A percentile compares a stretch with the other conserved stretches of the same genome.
Conservation (phyloP, 2,888 invertebrate genomes). For the Pristionchus maxplancki region DNA sequence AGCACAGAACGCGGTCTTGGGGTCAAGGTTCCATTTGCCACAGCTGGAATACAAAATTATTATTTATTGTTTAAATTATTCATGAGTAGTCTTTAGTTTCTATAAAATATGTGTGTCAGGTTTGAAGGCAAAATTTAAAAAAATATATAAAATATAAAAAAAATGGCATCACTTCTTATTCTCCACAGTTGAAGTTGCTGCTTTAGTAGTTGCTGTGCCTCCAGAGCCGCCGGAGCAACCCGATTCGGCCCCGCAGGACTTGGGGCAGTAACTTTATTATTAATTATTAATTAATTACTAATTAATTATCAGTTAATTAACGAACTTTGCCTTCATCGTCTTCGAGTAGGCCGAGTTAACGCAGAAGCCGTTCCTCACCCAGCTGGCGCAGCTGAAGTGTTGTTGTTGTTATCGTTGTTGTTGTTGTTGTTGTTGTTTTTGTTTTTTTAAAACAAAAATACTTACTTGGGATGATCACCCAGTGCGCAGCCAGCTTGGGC, state of each 20-base stretch:
- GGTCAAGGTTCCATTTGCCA: not conserved
- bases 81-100: too few relatives aligned
- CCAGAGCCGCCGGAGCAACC: not conserved
- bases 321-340: not conserved
- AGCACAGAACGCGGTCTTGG: not conserved
- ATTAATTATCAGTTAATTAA: not conserved
- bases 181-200: not conserved
- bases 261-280: not conserved
- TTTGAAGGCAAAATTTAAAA: too few relatives aligned
- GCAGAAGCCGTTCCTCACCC: slow-evolving; percentile 28
- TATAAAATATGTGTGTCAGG: too few relatives aligned
- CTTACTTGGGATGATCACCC: not conserved
- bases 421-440: too few relatives aligned
- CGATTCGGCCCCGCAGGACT: not conserved
- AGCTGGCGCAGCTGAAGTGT: not conserved
- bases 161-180: not conserved
- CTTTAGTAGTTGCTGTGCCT: not conserved
- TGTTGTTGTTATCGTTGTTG: too few relatives aligned
- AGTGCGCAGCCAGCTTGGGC: not conserved
- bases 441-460: not conserved
- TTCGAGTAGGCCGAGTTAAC: not conserved
- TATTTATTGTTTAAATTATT: too few relatives aligned
- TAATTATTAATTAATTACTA: not conserved
- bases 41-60: not conserved
- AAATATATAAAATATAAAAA: too few relatives aligned